Conservation (phyloP, 2,888 invertebrate genomes). For the Disparrhopalites patrizii region DNA sequence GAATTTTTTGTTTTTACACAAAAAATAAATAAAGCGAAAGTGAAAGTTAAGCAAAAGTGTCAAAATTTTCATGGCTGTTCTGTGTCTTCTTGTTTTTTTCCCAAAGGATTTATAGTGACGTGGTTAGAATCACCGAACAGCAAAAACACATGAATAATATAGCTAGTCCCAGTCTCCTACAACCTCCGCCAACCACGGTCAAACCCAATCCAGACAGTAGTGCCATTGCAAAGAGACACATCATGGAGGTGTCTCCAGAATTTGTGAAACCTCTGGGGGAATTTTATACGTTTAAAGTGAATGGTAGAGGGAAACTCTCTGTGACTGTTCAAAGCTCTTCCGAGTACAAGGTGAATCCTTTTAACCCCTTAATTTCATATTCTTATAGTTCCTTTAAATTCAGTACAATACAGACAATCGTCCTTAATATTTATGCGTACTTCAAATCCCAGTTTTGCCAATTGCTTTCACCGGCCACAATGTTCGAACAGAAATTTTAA, state of each 20-base stretch:
- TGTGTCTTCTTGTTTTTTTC: conserved; percentile 12
- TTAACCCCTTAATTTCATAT: neutral
- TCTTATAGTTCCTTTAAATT: too few relatives aligned
- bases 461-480: too few relatives aligned
- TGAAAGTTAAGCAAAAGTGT: too few relatives aligned
- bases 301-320: conserved; percentile 22
- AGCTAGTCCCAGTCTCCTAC: conserved; percentile 1
- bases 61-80: neutral
- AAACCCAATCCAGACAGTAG: too few relatives aligned
- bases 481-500: too few relatives aligned
- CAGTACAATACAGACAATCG: too few relatives aligned
- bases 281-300: conserved; percentile 27
- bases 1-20: neutral
- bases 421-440: too few relatives aligned
- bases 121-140: conserved; percentile 23
- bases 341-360: conserved; percentile 19
- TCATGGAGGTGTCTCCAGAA: conserved; percentile 17
- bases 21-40: neutral
- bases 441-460: too few relatives aligned
- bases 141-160: conserved; percentile 15
- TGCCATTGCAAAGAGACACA: neutral
- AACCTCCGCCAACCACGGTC: neutral
- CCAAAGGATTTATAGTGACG: conserved; percentile 29
- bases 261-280: conserved; percentile 18
- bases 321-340: conserved; percentile 16